Base-by-base conservation (phyloP, 2,113 vertebrate genomes). In the Eolophus roseicapilla region DNA sequence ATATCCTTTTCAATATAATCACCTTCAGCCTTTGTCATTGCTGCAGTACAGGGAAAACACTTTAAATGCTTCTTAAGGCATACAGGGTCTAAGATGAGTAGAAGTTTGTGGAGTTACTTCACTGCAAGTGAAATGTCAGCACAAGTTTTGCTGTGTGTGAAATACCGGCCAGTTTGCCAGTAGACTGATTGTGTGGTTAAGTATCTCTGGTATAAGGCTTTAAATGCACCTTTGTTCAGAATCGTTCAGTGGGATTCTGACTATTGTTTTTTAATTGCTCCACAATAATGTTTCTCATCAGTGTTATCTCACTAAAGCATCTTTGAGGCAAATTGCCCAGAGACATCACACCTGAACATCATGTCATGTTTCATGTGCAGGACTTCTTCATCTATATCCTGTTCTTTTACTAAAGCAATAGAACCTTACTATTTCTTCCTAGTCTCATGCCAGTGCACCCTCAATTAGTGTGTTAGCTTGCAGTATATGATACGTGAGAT, bases 401-500 rank as follows among this genome's bases (percentile, higher is more conserved):
- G 11, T 28, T 62, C 13, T 31, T 53, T 76, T 35, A 37, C 50
- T 37, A 55, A n/a, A 85, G 50, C 50, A 39, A 28, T 17, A 14
- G 3, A 39, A 20, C 57, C 11, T 55, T 55, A 11, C 15, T 17
- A 1, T 71, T 92, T 77, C 14, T 87, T 60, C 57, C 20, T 39
- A 17, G 7, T 37, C 19, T 70, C 20, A 9, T 17, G 50, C 18
- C 47, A 41, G 17, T 3, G 3, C n/a, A 43, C 13, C 5, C n/a
- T n/a, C 25, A 69, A 11, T 50, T 55, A 33, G 13, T 11, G 2
- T 12, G 35, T 23, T 24, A 33, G 0, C 64, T 76, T 35, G 25
- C 21, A 29, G 63, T 14, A 23, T 7, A 0, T 20, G 50, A 16
- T 4, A 9, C 0, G 0, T 33, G 70, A 63, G 28, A 39, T 39